Conservation (phyloP, 2,888 invertebrate species). For the Lumbricus terrestris region DNA sequence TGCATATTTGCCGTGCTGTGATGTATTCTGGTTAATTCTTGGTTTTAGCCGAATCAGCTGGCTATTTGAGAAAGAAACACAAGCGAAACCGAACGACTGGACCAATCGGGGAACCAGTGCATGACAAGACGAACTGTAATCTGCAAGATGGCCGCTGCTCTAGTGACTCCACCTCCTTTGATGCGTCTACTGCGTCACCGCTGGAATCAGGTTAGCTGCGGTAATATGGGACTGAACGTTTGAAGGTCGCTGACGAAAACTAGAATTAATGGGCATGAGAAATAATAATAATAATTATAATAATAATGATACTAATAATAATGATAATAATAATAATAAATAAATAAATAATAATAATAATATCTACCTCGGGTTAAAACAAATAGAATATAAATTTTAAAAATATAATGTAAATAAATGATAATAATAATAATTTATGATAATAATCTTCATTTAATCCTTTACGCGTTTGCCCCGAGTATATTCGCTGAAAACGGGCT, state of each 20-base stretch:
- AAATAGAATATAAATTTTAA: too few species aligned
- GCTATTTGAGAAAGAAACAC: conserved; percentile 13
- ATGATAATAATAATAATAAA: too few species aligned
- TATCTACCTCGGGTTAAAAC: too few species aligned
- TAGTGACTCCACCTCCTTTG: not conserved
- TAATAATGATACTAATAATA: too few species aligned
- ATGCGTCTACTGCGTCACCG: not conserved
- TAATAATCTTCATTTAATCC: too few species aligned
- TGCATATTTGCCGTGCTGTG: not conserved
- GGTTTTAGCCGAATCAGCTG: not conserved
- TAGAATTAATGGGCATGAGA: not conserved
- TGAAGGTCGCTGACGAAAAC: not conserved
- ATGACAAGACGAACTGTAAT: conserved; percentile 14
- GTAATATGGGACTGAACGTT: not conserved
- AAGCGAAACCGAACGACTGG: not conserved
- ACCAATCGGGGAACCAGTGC: not conserved
- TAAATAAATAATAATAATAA: too few species aligned
- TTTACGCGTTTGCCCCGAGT: too few species aligned
- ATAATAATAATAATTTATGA: too few species aligned
- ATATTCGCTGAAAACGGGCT: too few species aligned
- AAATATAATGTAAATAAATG: too few species aligned
- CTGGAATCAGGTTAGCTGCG: not conserved
- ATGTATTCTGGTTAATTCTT: not conserved
- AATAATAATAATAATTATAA: too few species aligned
- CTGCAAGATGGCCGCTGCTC: not conserved